Conservation (phyloP, 1,140 invertebrate species). For the Heliothis virescens region DNA sequence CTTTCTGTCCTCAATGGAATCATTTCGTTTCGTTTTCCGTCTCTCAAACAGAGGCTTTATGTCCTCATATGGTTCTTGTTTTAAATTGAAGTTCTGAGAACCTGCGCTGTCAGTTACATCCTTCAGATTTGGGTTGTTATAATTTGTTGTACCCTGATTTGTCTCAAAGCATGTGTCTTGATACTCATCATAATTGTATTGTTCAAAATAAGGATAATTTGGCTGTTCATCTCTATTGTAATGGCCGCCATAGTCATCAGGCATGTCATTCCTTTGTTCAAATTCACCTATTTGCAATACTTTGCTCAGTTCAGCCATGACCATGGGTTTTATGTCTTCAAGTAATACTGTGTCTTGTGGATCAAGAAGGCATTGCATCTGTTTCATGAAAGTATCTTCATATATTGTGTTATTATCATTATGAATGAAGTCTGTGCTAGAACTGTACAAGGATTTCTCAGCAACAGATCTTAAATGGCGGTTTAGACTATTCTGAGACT, state of each 20-base stretch:
- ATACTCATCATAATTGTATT: slow-evolving; percentile 59
- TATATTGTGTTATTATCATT: slow-evolving; percentile 81
- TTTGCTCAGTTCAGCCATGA: slow-evolving; percentile 79
- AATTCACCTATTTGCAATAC: slow-evolving; percentile 75
- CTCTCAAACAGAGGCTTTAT: slow-evolving; percentile 66
- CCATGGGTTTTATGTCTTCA: slow-evolving; percentile 82
- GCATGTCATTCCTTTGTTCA: slow-evolving; percentile 53
- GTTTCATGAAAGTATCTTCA: slow-evolving; percentile 83
- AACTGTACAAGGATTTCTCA: slow-evolving; percentile 76
- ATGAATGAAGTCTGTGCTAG: slow-evolving; percentile 75
- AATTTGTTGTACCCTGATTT: slow-evolving; percentile 27
- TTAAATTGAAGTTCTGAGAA: slow-evolving; percentile 4
- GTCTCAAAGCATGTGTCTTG: slow-evolving; percentile 48
- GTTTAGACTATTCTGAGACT: slow-evolving; percentile 82
- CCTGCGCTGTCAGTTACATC: background rate
- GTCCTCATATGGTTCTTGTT: slow-evolving; percentile 36
- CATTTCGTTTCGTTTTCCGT: slow-evolving; percentile 59
- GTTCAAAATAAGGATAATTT: slow-evolving; percentile 54
- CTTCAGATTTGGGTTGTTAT: slow-evolving; percentile 32
- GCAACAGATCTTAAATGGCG: slow-evolving; percentile 77
- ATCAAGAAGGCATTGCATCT: slow-evolving; percentile 82
- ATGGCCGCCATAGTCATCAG: slow-evolving; percentile 55
- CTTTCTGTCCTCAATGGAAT: slow-evolving; percentile 52
- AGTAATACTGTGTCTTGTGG: slow-evolving; percentile 81
- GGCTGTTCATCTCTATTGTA: slow-evolving; percentile 51